Evolutionary conservation across 2,888 invertebrate species (phyloP), one percentile per base, ranked within the genome.

Genomic region (Brachyopa scutellaris): DNA sequence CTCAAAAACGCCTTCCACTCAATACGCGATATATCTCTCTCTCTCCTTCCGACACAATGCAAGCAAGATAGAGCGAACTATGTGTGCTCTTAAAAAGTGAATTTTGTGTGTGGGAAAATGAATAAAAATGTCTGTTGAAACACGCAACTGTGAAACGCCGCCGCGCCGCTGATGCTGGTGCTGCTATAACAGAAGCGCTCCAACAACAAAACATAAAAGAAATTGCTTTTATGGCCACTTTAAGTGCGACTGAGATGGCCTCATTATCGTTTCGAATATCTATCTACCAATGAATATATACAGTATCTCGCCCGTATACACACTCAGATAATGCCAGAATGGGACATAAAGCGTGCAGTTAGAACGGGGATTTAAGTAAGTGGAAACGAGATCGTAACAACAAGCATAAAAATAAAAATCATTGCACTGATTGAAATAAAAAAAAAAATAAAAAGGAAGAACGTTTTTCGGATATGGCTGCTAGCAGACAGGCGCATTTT

Each of bases 331-430:
- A 83, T 82, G 89, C 86, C 86, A 90, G 90, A 90, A 89, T 90
- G 89, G 89, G 90, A 90, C 88, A 89, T 89, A 88, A 89, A 90
- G 89, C 89, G 88, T 88, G 88, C 88, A 88, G 88, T 89, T 88
- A 90, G 89, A 90, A 90, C 87, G 89, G 88, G 89, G 88, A 90
- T 90, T 90, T 90, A 90, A 90, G 90, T 90, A 89, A 90, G 90
- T 90, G 90, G 90, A 90, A 90, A 90, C 90, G 90, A 90, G 90
- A 90, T 89, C 90, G 90, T 90, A 89, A 90, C 88, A 88, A 88
- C 87, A 86, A 87, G 89, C 87, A 90, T 90, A 88, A 88, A 89
- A 89, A 90, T 89, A 88, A 89, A 90, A 90, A 89, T 88, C 88
- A 88, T 88, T 88, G 89, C 89, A 88, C 87, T 90, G 90, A 90